These are phyloP conservation scores for Schizopygopsis pylzovi DNA, from an alignment of 2,797 vertebrate genomes.

Conservation along the genomic window DNA sequence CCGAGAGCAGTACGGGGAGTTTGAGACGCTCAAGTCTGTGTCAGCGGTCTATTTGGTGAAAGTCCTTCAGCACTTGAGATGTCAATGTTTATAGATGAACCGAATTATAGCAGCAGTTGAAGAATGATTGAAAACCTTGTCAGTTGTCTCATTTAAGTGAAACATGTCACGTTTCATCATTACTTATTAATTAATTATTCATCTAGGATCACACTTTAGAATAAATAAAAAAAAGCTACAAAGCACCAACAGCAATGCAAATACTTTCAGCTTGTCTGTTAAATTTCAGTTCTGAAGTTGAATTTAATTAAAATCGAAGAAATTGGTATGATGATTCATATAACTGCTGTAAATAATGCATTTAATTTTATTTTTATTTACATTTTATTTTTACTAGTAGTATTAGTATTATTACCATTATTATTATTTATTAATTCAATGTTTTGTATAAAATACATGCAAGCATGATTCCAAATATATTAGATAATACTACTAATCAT, in stretches of 20 bases:
- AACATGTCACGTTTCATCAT: background rate
- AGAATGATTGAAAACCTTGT: constrained; percentile 40
- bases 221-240: background rate
- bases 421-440: background rate
- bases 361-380: no score
- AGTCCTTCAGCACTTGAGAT: constrained; percentile 41
- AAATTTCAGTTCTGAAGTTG: background rate
- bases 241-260: background rate
- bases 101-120: constrained; percentile 28
- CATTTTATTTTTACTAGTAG: no score
- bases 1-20: background rate
- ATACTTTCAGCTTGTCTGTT: background rate
- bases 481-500: background rate
- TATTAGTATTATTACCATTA: background rate
- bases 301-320: background rate
- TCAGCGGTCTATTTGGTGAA: constrained; percentile 27
- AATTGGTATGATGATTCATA: background rate
- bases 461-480: background rate
- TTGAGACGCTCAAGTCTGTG: constrained; percentile 8
- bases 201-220: background rate
- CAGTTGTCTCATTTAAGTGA: constrained; percentile 13
- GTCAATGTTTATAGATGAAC: constrained; percentile 57
- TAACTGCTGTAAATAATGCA: background rate
- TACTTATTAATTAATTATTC: constrained; percentile 13
- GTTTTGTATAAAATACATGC: background rate